These are phyloP conservation scores for Galbula dea DNA, from an alignment of 2,113 vertebrate species.

Conservation along the genomic window DNA sequence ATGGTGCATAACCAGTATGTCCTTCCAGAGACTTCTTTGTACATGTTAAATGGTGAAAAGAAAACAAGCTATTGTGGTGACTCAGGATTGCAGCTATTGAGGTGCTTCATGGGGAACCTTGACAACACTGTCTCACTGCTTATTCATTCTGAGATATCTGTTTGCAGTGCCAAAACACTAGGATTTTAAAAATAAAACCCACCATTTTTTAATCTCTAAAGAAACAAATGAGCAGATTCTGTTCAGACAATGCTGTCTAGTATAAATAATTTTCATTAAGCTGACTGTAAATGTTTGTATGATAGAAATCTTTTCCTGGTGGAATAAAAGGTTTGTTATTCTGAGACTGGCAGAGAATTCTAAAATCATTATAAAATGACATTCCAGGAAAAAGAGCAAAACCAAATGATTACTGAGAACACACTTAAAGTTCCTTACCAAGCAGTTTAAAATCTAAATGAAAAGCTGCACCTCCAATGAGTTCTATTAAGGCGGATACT, in stretches of 20 bases:
- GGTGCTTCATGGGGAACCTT: background rate
- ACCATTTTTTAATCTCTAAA: background rate
- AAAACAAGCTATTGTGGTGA: background rate
- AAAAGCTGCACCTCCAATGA: background rate
- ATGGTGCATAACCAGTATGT: background rate
- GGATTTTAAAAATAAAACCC: background rate
- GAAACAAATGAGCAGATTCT: background rate
- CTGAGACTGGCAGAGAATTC: background rate
- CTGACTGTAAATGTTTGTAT: background rate
- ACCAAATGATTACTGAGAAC: background rate
- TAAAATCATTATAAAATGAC: background rate
- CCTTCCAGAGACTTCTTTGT: background rate
- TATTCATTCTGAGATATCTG: background rate
- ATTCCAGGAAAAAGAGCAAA: background rate
- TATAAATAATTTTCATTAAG: background rate
- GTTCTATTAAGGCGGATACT: background rate
- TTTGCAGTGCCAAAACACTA: background rate
- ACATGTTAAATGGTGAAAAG: fast-evolving
- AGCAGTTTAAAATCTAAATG: background rate
- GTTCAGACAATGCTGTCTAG: background rate
- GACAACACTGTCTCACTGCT: background rate
- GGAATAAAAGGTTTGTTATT: background rate
- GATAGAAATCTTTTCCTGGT: background rate
- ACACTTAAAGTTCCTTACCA: background rate
- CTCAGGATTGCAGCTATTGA: background rate